Evolutionary conservation across 2,888 invertebrate genomes (phyloP), one percentile per base, ranked within the genome.

Genomic region (Chalcosyrphus nemorum): DNA sequence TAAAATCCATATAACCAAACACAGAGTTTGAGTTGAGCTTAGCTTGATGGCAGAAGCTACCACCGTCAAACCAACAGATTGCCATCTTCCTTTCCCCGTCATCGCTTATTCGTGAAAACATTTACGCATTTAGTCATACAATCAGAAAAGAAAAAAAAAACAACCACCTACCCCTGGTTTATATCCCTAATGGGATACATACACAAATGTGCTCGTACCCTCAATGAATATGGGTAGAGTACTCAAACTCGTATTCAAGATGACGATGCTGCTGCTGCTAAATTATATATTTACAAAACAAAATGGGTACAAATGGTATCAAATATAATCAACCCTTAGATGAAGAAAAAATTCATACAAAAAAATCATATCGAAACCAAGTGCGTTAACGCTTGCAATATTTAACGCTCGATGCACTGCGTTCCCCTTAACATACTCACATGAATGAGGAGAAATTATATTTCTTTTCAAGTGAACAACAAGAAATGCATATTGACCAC

Each of bases 121-220:
- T 81, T 76, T 76, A 78, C 84, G 80, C 80, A 68, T 84, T 84
- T 84, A 80, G 75, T 84, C 80, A 75, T 65, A 74, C 80, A 84
- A 84, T 80, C 80, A 75, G 70, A 74, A 32, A 35, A 66, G 61
- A 57, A 59, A 76, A 74, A 74, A 74, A 35, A 38, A 66, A 68
- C 66, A 61, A 76, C 45, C 63, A 75, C 84, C 84, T 59, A 80
- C 78, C 84, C 78, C 35, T 35, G 70, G 43, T 21, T 24, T 38
- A 21, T 45, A 65, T 57, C 65, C 77, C 66, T 77, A 78, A 84
- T 75, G 19, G 65, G 15, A 68, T 24, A 47, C 45, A 38, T 65
- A 70, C 43, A 63, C 61, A 78, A 80, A 70, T 80, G 61, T 38
- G 41, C 61, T 41, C 47, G 27, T 59, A 41, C 47, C 50, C 70